These are phyloP conservation scores for Apostichopus californicus DNA, from an alignment of 35 echinoderm and acorn worm species.

Conservation along the genomic window DNA sequence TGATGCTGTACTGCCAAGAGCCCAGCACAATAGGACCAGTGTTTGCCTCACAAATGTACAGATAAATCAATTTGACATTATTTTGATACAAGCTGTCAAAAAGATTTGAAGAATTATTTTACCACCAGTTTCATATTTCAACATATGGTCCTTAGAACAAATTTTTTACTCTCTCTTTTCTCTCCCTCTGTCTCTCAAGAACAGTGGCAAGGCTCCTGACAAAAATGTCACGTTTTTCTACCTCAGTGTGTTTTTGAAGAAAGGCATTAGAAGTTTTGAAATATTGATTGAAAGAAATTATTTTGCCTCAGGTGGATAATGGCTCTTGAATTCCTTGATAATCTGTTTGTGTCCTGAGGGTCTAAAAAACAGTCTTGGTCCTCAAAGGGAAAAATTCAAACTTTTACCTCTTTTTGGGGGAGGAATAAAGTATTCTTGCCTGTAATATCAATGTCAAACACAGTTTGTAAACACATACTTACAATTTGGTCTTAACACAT, in stretches of 20 bases:
- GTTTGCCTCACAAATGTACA: not conserved
- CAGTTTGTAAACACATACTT: not conserved
- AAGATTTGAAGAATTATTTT: slow-evolving; percentile 30
- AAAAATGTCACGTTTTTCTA: slow-evolving; percentile 2
- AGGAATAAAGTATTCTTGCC: not conserved
- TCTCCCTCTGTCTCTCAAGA: not conserved
- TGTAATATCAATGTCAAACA: not conserved
- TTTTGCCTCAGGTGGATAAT: not conserved
- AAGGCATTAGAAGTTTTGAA: not conserved
- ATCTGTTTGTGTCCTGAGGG: not conserved
- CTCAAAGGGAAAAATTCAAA: not conserved
- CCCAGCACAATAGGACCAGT: not conserved
- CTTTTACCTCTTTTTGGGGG: not conserved
- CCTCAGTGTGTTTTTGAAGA: not conserved
- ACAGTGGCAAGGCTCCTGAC: not conserved
- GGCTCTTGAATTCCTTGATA: not conserved
- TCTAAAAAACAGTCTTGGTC: not conserved
- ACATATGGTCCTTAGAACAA: slow-evolving; percentile 1
- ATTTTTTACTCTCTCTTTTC: not conserved
- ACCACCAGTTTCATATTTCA: slow-evolving; percentile 18
- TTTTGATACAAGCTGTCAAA: slow-evolving; percentile 38
- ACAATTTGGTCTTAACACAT: not conserved
- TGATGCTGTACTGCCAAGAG: not conserved
- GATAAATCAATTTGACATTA: slow-evolving; percentile 41
- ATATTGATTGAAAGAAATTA: not conserved